Conservation (phyloP, 2,797 vertebrate species). For the Florisuga fusca region DNA sequence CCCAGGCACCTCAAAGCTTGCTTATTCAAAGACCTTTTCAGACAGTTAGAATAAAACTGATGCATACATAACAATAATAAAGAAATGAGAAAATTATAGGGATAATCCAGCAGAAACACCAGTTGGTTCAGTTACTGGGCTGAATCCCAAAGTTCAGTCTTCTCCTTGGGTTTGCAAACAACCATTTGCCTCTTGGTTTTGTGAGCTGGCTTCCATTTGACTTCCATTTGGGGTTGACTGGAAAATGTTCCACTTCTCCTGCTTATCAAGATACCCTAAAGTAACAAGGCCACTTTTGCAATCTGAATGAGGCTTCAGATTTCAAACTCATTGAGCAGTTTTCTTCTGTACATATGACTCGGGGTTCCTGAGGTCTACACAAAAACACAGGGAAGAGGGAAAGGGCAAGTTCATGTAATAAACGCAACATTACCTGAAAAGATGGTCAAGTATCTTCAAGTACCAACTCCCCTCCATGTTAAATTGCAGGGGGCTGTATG, state of each 20-base stretch:
- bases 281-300: background rate
- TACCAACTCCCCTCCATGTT: background rate
- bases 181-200: background rate
- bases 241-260: background rate
- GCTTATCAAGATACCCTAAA: background rate
- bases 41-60: background rate
- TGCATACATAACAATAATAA: background rate
- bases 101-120: background rate
- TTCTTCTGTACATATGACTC: background rate
- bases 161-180: background rate
- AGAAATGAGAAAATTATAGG: background rate
- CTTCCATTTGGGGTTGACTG: too few species aligned
- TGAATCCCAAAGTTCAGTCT: background rate
- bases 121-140: background rate
- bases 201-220: too few species aligned
- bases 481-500: background rate
- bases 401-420: background rate
- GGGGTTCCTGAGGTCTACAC: background rate
- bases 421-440: background rate
- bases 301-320: background rate
- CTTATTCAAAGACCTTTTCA: background rate
- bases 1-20: background rate
- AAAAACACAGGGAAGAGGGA: background rate
- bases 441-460: background rate
- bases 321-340: background rate